These are phyloP conservation scores for Pseudococcus longispinus DNA, from an alignment of 2,888 invertebrate genomes.

Conservation along the genomic window DNA sequence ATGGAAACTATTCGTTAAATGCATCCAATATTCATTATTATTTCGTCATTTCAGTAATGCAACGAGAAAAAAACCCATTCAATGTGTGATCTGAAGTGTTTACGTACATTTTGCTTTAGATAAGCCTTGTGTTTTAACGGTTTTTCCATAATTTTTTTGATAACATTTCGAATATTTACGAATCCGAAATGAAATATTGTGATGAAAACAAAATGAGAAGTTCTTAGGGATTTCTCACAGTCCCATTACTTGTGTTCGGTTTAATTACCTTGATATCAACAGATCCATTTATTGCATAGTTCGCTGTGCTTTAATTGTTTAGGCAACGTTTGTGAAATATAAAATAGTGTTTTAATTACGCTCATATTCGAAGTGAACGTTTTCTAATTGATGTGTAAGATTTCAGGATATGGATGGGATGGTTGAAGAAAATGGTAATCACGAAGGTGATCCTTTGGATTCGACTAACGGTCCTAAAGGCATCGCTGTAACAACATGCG, in stretches of 20 bases:
- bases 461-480: conserved; percentile 61
- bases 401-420: conserved; percentile 83
- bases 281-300: not conserved
- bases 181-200: not conserved
- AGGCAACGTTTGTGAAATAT: conserved; percentile 66
- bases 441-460: conserved; percentile 56
- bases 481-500: conserved; percentile 65
- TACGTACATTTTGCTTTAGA: not conserved
- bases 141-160: conserved; percentile 38
- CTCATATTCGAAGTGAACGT: not conserved
- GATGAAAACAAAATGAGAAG: not conserved
- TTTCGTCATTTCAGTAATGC: not conserved
- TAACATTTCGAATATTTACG: not conserved
- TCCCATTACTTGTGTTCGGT: not conserved
- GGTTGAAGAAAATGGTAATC: conserved; percentile 85
- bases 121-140: conserved; percentile 26
- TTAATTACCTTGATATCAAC: not conserved
- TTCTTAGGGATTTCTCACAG: not conserved
- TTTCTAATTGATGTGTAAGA: conserved; percentile 57
- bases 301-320: not conserved
- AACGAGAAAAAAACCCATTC: not conserved
- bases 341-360: conserved; percentile 66
- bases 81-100: conserved; percentile 24
- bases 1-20: not conserved
- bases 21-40: not conserved